Percentiles rank a stretch among this genome's conserved stretches.
Conservation (phyloP, 1,140 invertebrate genomes). For the Anastatus disparis region DNA sequence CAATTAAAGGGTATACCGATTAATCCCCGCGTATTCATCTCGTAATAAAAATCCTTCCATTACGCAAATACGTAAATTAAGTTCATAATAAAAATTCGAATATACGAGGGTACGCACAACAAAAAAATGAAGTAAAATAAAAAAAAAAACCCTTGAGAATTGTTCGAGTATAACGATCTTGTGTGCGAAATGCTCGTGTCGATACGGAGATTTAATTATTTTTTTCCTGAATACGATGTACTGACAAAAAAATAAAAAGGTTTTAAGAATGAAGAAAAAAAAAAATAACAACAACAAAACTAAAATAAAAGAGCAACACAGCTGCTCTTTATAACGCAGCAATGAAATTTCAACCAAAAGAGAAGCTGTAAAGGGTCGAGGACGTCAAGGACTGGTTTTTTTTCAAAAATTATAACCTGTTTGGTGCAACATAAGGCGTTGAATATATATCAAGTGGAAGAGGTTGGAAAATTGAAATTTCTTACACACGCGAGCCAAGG, state of each 20-base stretch:
- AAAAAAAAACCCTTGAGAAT: background rate
- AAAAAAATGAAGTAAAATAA: background rate
- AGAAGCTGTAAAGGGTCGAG: background rate
- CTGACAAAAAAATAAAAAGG: background rate
- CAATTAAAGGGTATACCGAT: constrained; percentile 34
- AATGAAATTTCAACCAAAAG: too few relatives aligned
- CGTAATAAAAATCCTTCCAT: constrained; percentile 4
- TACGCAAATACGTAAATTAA: constrained; percentile 9
- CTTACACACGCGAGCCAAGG: too few relatives aligned
- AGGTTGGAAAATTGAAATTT: constrained; percentile 33
- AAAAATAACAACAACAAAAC: background rate
- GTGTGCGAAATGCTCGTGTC: background rate
- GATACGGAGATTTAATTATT: constrained; percentile 28
- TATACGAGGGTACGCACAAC: background rate
- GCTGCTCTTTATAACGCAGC: too few relatives aligned
- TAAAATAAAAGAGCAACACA: too few relatives aligned
- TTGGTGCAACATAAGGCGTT: constrained; percentile 2
- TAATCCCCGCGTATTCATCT: too few relatives aligned
- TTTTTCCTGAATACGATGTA: too few relatives aligned
- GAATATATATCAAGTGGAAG: background rate
- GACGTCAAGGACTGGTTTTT: constrained; percentile 26
- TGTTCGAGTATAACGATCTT: background rate
- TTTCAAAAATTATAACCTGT: constrained; percentile 38
- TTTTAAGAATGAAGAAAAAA: background rate
- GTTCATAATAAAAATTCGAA: background rate